Conservation (phyloP, 2,888 invertebrate genomes). For the Drosophila lutescens region DNA sequence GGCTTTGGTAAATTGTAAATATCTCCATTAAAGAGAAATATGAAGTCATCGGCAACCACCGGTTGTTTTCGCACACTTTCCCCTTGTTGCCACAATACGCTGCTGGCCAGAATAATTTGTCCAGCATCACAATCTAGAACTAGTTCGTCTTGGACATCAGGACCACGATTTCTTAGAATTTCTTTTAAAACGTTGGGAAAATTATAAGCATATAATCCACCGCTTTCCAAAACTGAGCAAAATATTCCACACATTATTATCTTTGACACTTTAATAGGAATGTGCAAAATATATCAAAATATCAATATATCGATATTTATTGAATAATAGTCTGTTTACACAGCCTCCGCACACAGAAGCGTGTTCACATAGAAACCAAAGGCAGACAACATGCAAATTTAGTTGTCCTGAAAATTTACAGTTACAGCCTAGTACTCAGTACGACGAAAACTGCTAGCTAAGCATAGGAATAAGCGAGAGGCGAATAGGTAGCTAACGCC, state of each 20-base stretch:
- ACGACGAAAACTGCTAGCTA: too few species aligned
- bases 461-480: too few species aligned
- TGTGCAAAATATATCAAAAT: not conserved
- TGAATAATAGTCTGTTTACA: too few species aligned
- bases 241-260: constrained; percentile 63
- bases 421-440: too few species aligned
- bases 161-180: constrained; percentile 60
- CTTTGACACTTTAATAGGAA: too few species aligned
- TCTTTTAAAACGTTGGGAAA: constrained; percentile 7
- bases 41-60: constrained; percentile 86
- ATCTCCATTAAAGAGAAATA: constrained; percentile 95
- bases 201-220: not conserved
- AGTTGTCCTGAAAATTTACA: too few species aligned
- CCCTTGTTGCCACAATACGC: constrained; percentile 95
- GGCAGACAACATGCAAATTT: too few species aligned
- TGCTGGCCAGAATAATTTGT: constrained; percentile 82
- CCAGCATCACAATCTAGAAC: constrained; percentile 23
- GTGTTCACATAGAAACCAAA: too few species aligned
- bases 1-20: constrained; percentile 86
- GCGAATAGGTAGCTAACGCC: too few species aligned
- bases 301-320: too few species aligned
- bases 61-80: constrained; percentile 88
- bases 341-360: too few species aligned
- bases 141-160: constrained; percentile 39
- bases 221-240: constrained; percentile 43